Conservation (phyloP, 1,140 invertebrate species). For the Pararge aegeria region DNA sequence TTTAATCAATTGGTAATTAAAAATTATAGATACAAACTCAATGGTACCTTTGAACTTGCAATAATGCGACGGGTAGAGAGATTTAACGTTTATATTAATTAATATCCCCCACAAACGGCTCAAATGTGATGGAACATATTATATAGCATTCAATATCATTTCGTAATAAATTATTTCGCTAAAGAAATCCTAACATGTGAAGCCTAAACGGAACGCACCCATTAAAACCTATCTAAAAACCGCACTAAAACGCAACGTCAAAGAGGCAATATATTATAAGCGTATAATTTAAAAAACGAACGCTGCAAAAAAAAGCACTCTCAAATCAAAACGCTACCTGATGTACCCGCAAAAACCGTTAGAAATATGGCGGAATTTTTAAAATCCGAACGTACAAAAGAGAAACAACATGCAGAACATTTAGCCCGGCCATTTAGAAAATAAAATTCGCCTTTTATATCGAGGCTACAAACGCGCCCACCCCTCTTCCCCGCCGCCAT, state of each 20-base stretch:
- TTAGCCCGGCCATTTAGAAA: constrained; percentile 29
- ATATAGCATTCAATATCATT: not conserved
- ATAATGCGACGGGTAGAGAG: not conserved
- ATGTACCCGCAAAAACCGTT: constrained; percentile 32
- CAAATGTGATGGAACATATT: constrained; percentile 1
- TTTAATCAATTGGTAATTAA: constrained; percentile 11
- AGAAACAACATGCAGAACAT: constrained; percentile 29
- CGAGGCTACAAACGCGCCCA: constrained; percentile 11
- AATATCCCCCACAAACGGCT: not conserved
- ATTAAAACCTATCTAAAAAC: constrained; percentile 13
- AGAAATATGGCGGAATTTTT: constrained; percentile 30
- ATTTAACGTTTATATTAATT: constrained; percentile 9
- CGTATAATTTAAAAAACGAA: constrained; percentile 24
- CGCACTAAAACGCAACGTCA: constrained; percentile 20
- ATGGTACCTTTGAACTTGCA: not conserved
- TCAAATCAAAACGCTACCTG: constrained; percentile 29
- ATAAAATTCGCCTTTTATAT: constrained; percentile 32
- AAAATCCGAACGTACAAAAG: constrained; percentile 22
- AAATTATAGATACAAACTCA: not conserved
- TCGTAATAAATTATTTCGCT: not conserved
- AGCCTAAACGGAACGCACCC: not conserved
- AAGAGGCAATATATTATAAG: constrained; percentile 34
- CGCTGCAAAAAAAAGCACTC: constrained; percentile 28
- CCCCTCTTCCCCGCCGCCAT: constrained; percentile 9
- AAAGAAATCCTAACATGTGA: not conserved